Evolutionary conservation across 2,113 vertebrate species (phyloP), one percentile per base, ranked within the genome.

Genomic region (Lasiurus cinereus): DNA sequence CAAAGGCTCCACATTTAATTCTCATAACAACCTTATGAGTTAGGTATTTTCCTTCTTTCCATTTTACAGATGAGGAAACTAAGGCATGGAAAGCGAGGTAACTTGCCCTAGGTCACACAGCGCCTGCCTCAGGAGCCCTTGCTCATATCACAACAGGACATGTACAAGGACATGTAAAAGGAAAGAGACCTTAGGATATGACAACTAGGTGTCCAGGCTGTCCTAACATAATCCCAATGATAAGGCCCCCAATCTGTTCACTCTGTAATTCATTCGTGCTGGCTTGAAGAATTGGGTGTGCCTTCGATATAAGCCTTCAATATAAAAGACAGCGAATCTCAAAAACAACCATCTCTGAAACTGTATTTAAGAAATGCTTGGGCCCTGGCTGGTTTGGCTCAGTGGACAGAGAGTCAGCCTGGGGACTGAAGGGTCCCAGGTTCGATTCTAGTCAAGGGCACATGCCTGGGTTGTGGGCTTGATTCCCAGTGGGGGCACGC

Each of bases 281-380:
- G 50, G n/a, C 66, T n/a, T 67, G 59, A 94, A 66, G 90, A 93
- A 52, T 46, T n/a, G 88, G 69, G 21, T 91, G 64, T 73, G 62
- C 19, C 48, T 54, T 91, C 74, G 70, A 59, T 27, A 4, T 29
- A 88, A 83, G 52, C 39, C 74, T 80, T 70, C 33, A 66, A 87
- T 73, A 84, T 24, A 67, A 78, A 84, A 94, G 62, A 33, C 67
- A 70, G n/a, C 10, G 77, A 76, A 69, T 76, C 88, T 76, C 64
- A 87, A 16, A 80, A 70, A 56, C 50, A 73, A 79, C 27, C n/a
- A 33, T 33, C 52, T 64, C 43, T 70, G 43, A 67, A 91, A 33
- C 7, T 2, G 1, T 52, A n/a, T 16, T 39, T 86, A 54, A 80
- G 48, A 88, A 88, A 77, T 9, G 24, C 24, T 54, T n/a, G 21